These are phyloP conservation scores for Pantelozetes paolii DNA, from an alignment of 2,888 invertebrate species.

Conservation along the genomic window DNA sequence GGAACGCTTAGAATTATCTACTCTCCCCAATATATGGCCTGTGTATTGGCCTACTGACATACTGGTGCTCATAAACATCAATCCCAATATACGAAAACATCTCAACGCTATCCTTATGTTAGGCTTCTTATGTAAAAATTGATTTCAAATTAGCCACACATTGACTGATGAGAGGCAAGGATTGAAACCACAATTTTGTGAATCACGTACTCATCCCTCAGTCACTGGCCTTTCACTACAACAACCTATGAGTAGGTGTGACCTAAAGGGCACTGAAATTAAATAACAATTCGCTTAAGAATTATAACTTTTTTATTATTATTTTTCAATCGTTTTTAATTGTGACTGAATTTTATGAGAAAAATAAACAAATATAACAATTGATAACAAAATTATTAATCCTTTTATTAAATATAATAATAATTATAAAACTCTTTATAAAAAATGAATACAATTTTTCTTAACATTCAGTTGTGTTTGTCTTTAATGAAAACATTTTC, in stretches of 20 bases:
- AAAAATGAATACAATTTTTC: neutral
- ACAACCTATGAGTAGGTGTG: slow-evolving; percentile 6
- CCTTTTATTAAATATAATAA: slow-evolving; percentile 6
- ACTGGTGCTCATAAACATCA: neutral
- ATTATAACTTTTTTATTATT: neutral
- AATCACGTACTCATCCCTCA: neutral
- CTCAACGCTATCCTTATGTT: too few species aligned
- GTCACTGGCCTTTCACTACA: slow-evolving; percentile 2
- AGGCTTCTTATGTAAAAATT: neutral
- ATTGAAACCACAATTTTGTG: neutral
- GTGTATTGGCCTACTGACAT: slow-evolving; percentile 32
- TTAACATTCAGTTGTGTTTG: too few species aligned
- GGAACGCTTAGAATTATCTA: neutral
- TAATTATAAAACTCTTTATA: neutral
- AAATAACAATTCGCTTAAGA: too few species aligned
- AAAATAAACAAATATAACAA: slow-evolving; percentile 7
- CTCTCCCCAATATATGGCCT: neutral
- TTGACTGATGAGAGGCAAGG: neutral
- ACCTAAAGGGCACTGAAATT: neutral
- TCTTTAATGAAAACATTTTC: too few species aligned
- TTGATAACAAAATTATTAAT: slow-evolving; percentile 1
- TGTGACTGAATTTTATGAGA: neutral
- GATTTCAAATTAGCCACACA: neutral
- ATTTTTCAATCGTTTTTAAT: neutral
- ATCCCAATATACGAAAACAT: neutral